phyloP scores from a whole-genome alignment of 1,140 invertebrate genomes.

The Meloidogyne exigua region DNA sequence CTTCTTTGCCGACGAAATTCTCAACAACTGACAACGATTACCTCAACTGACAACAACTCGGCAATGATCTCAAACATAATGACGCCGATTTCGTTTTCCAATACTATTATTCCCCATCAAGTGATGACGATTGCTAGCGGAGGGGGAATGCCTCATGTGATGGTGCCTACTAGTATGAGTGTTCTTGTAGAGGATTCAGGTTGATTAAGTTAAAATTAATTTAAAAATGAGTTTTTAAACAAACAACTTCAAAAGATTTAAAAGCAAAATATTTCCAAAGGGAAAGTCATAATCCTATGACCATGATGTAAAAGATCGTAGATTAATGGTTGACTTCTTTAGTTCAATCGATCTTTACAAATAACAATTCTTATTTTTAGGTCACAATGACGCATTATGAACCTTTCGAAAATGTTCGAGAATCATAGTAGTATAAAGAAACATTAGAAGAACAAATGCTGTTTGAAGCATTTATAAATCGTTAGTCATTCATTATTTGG shows the following conservation, averaged over 20 bases:
- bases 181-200: background rate
- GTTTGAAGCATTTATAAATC: background rate
- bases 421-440: background rate
- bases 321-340: no score
- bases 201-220: background rate
- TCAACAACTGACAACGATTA: conserved; percentile 1
- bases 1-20: background rate
- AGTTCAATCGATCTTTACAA: no score
- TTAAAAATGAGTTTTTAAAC: no score
- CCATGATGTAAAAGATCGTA: no score
- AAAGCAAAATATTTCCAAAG: no score
- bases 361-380: background rate
- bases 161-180: conserved; percentile 29
- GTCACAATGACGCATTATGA: background rate
- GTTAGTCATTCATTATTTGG: background rate
- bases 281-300: no score
- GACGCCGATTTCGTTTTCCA: conserved; percentile 8
- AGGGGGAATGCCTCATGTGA: conserved; percentile 20
- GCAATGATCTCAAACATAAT: background rate
- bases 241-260: no score
- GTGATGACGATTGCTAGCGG: background rate
- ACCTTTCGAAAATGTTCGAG: background rate
- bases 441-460: background rate
- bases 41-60: background rate
- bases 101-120: background rate